phyloP scores from a whole-genome alignment of 1,140 invertebrate species.

The Paralvinella palmiformis region DNA sequence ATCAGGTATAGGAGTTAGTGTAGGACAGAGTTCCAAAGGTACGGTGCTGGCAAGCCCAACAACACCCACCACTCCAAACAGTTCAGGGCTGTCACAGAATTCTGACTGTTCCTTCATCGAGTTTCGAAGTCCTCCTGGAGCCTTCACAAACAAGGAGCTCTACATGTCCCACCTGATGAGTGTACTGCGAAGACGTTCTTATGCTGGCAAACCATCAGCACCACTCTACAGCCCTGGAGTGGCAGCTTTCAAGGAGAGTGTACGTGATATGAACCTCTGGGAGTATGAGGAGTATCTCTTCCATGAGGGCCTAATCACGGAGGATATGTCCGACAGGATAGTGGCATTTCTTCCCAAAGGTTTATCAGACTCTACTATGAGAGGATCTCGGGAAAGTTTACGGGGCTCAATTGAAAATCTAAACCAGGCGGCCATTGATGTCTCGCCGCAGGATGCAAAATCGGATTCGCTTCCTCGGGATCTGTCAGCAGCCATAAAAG shows the following conservation, averaged over 20 bases:
- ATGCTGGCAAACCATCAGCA: slow-evolving; percentile 21
- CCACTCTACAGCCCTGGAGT: slow-evolving; percentile 27
- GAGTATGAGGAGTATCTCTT: slow-evolving; percentile 24
- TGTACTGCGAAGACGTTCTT: slow-evolving; percentile 22
- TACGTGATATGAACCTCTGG: slow-evolving; percentile 9
- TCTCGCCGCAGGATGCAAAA: background rate
- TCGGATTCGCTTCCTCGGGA: no score
- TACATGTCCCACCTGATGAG: background rate
- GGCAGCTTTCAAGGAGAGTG: slow-evolving; percentile 28
- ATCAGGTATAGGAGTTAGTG: no score
- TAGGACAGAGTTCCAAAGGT: no score
- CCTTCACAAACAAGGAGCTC: no score
- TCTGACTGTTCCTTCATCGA: no score
- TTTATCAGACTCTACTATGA: slow-evolving; percentile 4
- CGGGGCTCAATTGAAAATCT: slow-evolving; percentile 14
- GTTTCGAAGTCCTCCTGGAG: no score
- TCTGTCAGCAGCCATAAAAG: no score
- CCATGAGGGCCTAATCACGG: slow-evolving; percentile 25
- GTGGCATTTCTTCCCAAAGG: slow-evolving; percentile 27
- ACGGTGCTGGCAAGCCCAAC: no score
- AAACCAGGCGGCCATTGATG: background rate
- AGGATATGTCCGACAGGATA: slow-evolving; percentile 29
- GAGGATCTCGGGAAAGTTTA: slow-evolving; percentile 15
- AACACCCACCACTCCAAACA: no score
- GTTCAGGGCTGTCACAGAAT: no score